phyloP scores from a whole-genome alignment of 2,888 invertebrate species.

The Xylophagus ater region DNA sequence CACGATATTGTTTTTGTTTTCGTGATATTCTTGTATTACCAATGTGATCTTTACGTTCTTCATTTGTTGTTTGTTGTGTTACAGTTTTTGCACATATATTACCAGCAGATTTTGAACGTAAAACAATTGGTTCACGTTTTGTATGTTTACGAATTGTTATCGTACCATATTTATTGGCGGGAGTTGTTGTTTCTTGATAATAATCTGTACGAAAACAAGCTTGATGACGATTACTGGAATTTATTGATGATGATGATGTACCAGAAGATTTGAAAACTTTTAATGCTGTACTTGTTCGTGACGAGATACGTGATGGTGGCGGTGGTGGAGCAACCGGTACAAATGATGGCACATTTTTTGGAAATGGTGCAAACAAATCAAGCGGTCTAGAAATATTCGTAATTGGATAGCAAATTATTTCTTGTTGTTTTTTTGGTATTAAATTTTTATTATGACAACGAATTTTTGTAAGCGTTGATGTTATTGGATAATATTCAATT shows the following conservation, averaged over 20 bases:
- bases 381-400: constrained; percentile 34
- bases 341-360: constrained; percentile 49
- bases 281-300: constrained; percentile 54
- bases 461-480: constrained; percentile 69
- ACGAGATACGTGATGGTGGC: constrained; percentile 65
- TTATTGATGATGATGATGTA: constrained; percentile 21
- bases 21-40: constrained; percentile 21
- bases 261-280: constrained; percentile 49
- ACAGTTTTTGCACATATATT: constrained; percentile 24
- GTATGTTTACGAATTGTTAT: constrained; percentile 35
- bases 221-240: constrained; percentile 28
- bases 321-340: constrained; percentile 51
- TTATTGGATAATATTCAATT: constrained; percentile 73
- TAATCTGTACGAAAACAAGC: constrained; percentile 33
- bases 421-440: constrained; percentile 38
- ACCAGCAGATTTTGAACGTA: constrained; percentile 35
- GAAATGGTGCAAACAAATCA: constrained; percentile 47
- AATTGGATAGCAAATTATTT: constrained; percentile 53
- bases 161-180: constrained; percentile 32
- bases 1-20: constrained; percentile 26
- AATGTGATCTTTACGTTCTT: constrained; percentile 13
- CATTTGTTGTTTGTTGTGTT: constrained; percentile 7
- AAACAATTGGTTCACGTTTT: constrained; percentile 30
- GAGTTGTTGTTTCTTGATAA: constrained; percentile 21
- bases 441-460: constrained; percentile 54